phyloP scores from a whole-genome alignment of 1,140 invertebrate genomes.

The Caenorhabditis inopinata region DNA sequence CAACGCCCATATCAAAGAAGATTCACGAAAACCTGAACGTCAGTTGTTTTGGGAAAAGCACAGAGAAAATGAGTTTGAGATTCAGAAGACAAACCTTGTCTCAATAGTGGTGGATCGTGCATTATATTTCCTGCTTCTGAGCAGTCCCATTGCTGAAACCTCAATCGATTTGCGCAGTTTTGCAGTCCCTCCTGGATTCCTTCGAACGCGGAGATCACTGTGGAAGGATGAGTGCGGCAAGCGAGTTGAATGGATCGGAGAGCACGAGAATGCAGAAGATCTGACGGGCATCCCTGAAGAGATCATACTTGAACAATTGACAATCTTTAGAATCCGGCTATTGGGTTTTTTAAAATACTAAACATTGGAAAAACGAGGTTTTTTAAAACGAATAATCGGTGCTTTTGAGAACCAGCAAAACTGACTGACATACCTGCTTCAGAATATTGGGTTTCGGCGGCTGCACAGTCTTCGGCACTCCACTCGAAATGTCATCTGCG shows the following conservation, averaged over 20 bases:
- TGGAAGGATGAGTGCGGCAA: slow-evolving; percentile 54
- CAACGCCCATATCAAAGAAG: slow-evolving; percentile 61
- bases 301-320: too few relatives aligned
- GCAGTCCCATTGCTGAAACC: slow-evolving; percentile 60
- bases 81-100: slow-evolving; percentile 46
- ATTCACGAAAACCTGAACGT: slow-evolving; percentile 59
- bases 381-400: too few relatives aligned
- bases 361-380: too few relatives aligned
- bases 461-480: neutral
- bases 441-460: slow-evolving; percentile 6
- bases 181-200: slow-evolving; percentile 59
- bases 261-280: slow-evolving; percentile 52
- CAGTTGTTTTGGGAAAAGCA: too few relatives aligned
- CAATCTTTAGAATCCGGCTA: too few relatives aligned
- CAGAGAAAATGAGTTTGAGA: neutral
- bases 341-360: neutral
- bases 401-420: neutral
- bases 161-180: slow-evolving; percentile 37
- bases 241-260: slow-evolving; percentile 54
- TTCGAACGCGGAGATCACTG: slow-evolving; percentile 58
- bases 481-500: slow-evolving; percentile 3
- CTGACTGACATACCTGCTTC: neutral
- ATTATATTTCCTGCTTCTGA: slow-evolving; percentile 60
- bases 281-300: slow-evolving; percentile 54
- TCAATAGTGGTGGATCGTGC: slow-evolving; percentile 54